Conservation (phyloP, 2,113 vertebrate species). For the Alligator sinensis region DNA sequence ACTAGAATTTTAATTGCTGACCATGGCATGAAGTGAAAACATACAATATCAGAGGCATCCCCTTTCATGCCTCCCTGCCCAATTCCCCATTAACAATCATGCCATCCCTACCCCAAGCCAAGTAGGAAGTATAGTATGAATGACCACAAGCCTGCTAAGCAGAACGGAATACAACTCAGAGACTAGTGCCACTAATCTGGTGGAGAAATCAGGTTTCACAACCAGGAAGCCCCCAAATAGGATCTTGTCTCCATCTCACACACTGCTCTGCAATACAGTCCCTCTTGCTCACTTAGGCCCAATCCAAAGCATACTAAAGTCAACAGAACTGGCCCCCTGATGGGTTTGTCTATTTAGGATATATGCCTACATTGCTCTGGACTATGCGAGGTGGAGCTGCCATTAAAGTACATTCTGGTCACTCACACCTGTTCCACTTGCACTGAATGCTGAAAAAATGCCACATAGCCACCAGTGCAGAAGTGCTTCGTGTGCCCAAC, state of each 20-base stretch:
- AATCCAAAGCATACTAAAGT: background rate
- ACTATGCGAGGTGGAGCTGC: too few species aligned
- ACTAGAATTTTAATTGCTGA: background rate
- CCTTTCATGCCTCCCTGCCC: background rate
- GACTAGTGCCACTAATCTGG: background rate
- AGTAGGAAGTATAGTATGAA: too few species aligned
- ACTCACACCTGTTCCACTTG: background rate
- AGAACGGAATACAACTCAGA: background rate
- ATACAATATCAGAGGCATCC: background rate
- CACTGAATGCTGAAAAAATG: background rate
- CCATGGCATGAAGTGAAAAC: background rate
- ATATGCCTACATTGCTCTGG: too few species aligned
- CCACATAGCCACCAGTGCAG: too few species aligned
- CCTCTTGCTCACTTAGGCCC: background rate
- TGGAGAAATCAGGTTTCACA: background rate
- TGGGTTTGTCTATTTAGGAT: too few species aligned
- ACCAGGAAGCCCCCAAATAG: background rate
- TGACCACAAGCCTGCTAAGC: background rate
- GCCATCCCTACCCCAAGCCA: background rate
- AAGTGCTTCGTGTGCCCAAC: too few species aligned
- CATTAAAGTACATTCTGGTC: background rate
- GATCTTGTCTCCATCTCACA: background rate
- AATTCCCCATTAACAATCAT: background rate
- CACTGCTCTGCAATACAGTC: background rate
- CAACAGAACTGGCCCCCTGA: background rate